Evolutionary conservation across 1,140 invertebrate species (phyloP).

Genomic region (Tigriopus japonicus): DNA sequence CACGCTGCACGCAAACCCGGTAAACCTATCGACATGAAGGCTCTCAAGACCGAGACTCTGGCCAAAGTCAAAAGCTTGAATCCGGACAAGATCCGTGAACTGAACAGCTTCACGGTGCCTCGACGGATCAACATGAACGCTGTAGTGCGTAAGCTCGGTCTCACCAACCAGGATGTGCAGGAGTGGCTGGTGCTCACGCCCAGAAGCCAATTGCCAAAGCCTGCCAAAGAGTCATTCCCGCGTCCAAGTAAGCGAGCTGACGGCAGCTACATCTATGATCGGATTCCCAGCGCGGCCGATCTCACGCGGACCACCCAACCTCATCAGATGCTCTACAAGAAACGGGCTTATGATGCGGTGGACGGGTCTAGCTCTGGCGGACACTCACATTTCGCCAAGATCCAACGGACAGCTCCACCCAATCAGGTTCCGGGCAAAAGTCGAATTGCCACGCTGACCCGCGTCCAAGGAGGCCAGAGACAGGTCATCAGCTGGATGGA

Average conservation of each 20-base stretch:
- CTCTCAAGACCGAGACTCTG: conserved; percentile 2
- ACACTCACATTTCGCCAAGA: background rate
- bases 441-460: conserved; percentile 42
- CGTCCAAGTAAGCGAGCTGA: conserved; percentile 11
- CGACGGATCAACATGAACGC: conserved; percentile 4
- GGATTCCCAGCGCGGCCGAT: conserved; percentile 1
- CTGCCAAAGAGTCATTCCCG: conserved; percentile 7
- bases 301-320: background rate
- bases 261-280: conserved; percentile 12
- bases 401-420: background rate
- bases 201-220: background rate
- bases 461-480: conserved; percentile 42
- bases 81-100: background rate
- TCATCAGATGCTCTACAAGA: conserved; percentile 12
- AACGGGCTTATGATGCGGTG: conserved; percentile 2
- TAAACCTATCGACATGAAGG: conserved; percentile 10
- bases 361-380: background rate
- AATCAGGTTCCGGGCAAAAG: conserved; percentile 11
- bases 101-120: conserved; percentile 3
- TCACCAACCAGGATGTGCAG: background rate
- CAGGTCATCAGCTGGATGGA: conserved; percentile 95
- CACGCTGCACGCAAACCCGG: conserved; percentile 4
- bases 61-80: background rate
- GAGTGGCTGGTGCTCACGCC: conserved; percentile 12
- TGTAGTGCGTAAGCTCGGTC: background rate